Evolutionary conservation across 2,113 vertebrate species (phyloP), one percentile per base, ranked within the genome.

Genomic region (Numida meleagris): DNA sequence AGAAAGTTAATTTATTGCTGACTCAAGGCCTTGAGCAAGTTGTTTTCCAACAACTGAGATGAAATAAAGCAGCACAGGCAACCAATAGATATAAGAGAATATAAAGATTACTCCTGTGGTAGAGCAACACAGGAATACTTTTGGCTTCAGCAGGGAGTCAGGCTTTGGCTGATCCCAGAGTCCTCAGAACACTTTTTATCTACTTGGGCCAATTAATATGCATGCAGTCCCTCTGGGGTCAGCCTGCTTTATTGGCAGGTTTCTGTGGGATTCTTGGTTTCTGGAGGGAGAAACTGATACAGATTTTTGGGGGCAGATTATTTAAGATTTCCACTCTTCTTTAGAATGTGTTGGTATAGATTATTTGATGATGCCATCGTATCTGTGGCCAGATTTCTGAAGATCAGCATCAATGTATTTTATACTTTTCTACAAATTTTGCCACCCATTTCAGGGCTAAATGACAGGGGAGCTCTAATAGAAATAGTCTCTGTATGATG

Each of bases 41-140:
- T 94, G 61, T 88, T 96, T 88, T 85, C 85, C 67, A 88, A 88
- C 53, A 96, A 75, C 77, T 25, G 36, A 94, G 70, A 86, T 74
- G 65, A 94, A 90, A 74, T 40, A 57, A 78, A 95, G 61, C 45
- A 90, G 95, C 72, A 82, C 31, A 82, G 12, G 18, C 63, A 82
- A 75, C 29, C 58, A 80, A 79, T 50, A 81, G 63, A 90, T 94
- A 86, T 80, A 82, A 70, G 46, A 77, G 67, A 92, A 90, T 42
- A 67, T 23, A 29, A 62, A 79, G 43, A 75, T 89, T 17, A 84
- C 93, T 74, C 80, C 70, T 87, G 43, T 82, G 61, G 65, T 67
- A 94, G 23, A 94, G n/a, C 45, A 80, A 67, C 61, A 87, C 53
- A 84, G 73, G 92, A 93, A 88, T 86, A 91, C 43, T 80, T 62